Percentiles rank a stretch among this genome's conserved stretches.
These are phyloP conservation scores for Cataglyphis albicans DNA, from an alignment of 2,888 invertebrate genomes.

Conservation along the genomic window DNA sequence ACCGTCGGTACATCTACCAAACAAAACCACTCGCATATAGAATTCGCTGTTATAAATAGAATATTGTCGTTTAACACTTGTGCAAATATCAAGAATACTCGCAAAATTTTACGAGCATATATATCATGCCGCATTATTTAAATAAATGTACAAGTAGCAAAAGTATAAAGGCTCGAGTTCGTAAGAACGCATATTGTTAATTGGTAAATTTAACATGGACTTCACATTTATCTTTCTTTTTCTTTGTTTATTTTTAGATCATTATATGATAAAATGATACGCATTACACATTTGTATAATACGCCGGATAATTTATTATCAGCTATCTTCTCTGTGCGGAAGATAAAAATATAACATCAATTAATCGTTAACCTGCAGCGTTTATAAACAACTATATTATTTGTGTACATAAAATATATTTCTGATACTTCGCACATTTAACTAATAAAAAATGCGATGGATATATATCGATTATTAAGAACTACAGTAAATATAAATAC, in stretches of 20 bases:
- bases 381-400: not conserved
- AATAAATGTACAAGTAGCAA: not conserved
- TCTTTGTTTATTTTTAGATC: not conserved
- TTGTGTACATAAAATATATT: not conserved
- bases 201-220: not conserved
- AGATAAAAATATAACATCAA: not conserved
- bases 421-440: not conserved
- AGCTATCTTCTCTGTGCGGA: not conserved
- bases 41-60: slow-evolving; percentile 23
- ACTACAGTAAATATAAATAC: not conserved
- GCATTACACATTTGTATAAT: slow-evolving; percentile 10
- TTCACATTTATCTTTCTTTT: not conserved
- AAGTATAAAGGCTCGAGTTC: not conserved
- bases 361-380: not conserved
- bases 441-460: not conserved
- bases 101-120: not conserved
- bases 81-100: slow-evolving; percentile 54
- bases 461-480: slow-evolving; percentile 5
- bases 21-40: not conserved
- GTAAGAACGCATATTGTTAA: not conserved
- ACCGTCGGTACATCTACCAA: not conserved
- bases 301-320: not conserved
- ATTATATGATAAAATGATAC: not conserved
- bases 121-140: slow-evolving; percentile 5
- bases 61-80: slow-evolving; percentile 54